These are phyloP conservation scores for Apus apus DNA, from an alignment of 2,113 vertebrate species.

Conservation along the genomic window DNA sequence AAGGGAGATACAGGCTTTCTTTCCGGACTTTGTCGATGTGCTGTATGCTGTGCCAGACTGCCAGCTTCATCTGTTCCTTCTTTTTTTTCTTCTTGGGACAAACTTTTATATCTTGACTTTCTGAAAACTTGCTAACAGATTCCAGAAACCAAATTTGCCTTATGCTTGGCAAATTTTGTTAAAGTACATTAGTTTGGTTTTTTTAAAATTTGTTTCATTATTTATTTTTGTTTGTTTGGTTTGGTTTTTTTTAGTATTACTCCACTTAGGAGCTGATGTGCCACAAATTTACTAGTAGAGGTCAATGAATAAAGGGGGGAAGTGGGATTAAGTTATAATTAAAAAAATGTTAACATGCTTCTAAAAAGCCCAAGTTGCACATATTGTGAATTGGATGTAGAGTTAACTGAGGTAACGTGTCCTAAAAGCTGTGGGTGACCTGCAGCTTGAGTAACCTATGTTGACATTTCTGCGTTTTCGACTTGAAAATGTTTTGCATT, in stretches of 20 bases:
- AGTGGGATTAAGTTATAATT: neutral
- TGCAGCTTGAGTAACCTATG: neutral
- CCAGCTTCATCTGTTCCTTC: neutral
- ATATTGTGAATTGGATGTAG: neutral
- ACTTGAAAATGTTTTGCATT: neutral
- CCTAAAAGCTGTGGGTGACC: neutral
- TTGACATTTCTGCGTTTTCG: neutral
- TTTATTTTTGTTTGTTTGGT: neutral
- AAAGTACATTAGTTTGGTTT: neutral
- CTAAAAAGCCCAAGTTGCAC: neutral
- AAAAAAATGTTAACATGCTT: neutral
- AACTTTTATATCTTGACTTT: neutral
- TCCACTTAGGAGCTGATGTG: neutral
- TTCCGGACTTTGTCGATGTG: neutral
- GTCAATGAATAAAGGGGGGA: neutral
- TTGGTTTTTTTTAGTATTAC: neutral
- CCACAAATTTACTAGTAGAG: neutral
- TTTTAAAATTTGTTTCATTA: accelerated
- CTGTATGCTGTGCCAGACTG: neutral
- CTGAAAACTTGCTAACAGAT: neutral
- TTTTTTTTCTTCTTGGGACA: neutral
- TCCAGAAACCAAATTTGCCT: neutral
- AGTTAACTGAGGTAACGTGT: neutral
- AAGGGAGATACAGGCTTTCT: neutral
- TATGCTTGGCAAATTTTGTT: neutral